Evolutionary conservation across 1,140 invertebrate species (phyloP).

Genomic region (Meloidogyne floridensis): DNA sequence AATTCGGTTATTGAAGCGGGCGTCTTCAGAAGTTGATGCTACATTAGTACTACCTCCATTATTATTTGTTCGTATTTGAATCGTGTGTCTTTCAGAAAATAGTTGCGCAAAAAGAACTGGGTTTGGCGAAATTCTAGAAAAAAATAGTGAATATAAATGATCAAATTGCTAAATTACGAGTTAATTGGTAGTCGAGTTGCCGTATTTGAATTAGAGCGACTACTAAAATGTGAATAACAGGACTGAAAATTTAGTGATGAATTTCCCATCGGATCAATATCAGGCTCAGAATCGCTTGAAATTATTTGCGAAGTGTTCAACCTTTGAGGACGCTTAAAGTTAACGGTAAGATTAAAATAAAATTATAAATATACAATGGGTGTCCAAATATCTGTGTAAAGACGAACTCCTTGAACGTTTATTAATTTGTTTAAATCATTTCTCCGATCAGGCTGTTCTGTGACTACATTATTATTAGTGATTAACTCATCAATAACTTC

Average conservation of each 20-base stretch:
- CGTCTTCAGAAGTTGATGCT: conserved; percentile 16
- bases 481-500: conserved; percentile 44
- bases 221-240: conserved; percentile 50
- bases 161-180: neutral
- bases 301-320: conserved; percentile 12
- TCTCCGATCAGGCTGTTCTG: conserved; percentile 19
- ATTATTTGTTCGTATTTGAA: conserved; percentile 43
- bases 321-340: neutral
- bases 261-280: conserved; percentile 25
- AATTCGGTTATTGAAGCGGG: conserved; percentile 40
- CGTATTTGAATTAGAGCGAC: conserved; percentile 32
- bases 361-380: conserved; percentile 11
- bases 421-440: conserved; percentile 53
- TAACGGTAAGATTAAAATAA: neutral
- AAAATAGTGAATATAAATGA: neutral
- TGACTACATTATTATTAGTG: neutral
- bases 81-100: conserved; percentile 43
- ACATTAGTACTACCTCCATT: conserved; percentile 29
- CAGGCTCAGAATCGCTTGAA: neutral
- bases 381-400: conserved; percentile 51
- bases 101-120: conserved; percentile 51
- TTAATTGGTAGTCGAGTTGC: neutral
- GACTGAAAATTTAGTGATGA: conserved; percentile 51
- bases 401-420: conserved; percentile 46
- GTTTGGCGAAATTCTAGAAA: conserved; percentile 47